Evolutionary conservation across 2,888 invertebrate genomes (phyloP), one percentile per base, ranked within the genome.

Genomic region (Zelleria hepariella): DNA sequence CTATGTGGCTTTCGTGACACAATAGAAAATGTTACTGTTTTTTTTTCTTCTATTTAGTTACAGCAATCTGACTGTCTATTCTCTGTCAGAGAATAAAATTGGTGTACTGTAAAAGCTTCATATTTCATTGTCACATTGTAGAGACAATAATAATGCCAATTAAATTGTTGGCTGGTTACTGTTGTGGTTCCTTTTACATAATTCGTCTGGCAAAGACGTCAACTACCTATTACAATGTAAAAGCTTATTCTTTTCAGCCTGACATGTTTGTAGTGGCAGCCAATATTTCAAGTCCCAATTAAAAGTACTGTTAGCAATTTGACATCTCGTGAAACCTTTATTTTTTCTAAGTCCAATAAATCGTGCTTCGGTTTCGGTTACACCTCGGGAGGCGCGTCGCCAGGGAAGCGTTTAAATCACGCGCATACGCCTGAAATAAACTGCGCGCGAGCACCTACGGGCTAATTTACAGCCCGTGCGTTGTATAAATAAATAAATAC

Each of bases 401-500:
- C 70, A n/a, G 77, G 70, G 76, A 78, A 77, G 78, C 78, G 82
- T 79, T 82, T 85, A 84, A 86, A 86, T 83, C 83, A 82, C 80
- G 78, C 81, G 77, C 78, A 64, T 69, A 74, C 72, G 74, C 84
- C 78, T 67, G 82, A 88, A 88, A 88, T 88, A 88, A 78, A 80
- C 80, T 71, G 76, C 77, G 69, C 74, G 70, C 72, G 83, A 82
- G 80, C 82, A 79, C 79, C 82, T 72, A 82, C 77, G 77, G 74
- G 83, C 82, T 89, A 89, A 89, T 89, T 88, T 89, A 89, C 87
- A 78, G 85, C 86, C 80, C 79, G 48, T 80, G 74, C 32, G 75
- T 80, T 80, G 80, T 85, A 86, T 86, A 86, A 84, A 86, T 86
- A 87, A 86, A 86, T 86, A 87, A 85, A 87, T 86, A 85, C 32